Conservation (phyloP, 2,888 invertebrate genomes). For the Nomada flava region DNA sequence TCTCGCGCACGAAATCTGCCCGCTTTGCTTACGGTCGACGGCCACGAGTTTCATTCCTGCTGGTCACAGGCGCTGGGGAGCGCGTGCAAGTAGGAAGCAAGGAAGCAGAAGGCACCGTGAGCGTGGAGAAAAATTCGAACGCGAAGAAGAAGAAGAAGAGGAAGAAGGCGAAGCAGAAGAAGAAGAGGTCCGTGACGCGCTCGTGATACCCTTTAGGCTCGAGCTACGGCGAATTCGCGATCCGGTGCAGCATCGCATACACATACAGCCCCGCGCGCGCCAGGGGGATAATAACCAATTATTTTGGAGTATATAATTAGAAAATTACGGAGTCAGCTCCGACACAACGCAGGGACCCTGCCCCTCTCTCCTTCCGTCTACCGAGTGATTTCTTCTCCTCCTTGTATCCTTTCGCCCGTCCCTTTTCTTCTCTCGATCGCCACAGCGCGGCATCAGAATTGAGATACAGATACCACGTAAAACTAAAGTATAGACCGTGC, state of each 20-base stretch:
- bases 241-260: conserved; percentile 72
- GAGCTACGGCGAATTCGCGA: conserved; percentile 72
- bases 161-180: conserved; percentile 4
- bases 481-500: conserved; percentile 77
- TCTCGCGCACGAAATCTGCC: conserved; percentile 35
- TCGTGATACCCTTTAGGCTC: conserved; percentile 81
- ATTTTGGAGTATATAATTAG: conserved; percentile 84
- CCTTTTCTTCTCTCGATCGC: conserved; percentile 51
- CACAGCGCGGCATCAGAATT: conserved; percentile 77
- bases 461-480: conserved; percentile 80
- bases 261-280: conserved; percentile 55
- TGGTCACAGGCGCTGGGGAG: too few species aligned
- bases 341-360: conserved; percentile 74
- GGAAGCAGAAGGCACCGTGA: neutral
- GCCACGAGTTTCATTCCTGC: conserved; percentile 5
- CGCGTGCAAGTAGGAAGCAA: neutral
- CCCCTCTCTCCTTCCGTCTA: conserved; percentile 55
- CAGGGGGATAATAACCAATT: conserved; percentile 82
- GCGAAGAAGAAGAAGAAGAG: conserved; percentile 5
- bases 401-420: conserved; percentile 41
- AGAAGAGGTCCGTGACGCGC: conserved; percentile 72
- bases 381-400: conserved; percentile 42
- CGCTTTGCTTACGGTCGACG: neutral
- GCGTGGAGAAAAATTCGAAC: conserved; percentile 2
- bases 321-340: conserved; percentile 82